Base-by-base conservation (phyloP, 2,888 invertebrate species). In the Eulithis testata region DNA sequence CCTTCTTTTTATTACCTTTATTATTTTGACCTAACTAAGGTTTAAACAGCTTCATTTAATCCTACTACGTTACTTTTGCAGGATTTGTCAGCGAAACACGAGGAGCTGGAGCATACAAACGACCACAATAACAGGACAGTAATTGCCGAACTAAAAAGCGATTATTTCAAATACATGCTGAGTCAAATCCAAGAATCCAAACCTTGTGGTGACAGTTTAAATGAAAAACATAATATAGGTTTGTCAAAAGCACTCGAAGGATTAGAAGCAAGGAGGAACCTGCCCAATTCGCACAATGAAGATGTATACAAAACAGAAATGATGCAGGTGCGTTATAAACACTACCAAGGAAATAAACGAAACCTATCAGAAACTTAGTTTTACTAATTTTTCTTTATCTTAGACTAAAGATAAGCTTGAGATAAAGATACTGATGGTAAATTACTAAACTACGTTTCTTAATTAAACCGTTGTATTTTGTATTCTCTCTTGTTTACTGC, bases 131-230 rank as follows among this genome's bases (percentile, higher is more conserved):
- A 73, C 43, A 68, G 45, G 12, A 37, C 8, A 0, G 27, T 60
- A 7, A 65, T 68, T 3, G 60, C 21, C 11, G 52, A 60, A 4
- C 11, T 70, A 4, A 52, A 55, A 6, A 21, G 27, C 8, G 63
- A 59, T 36, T 69, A 73, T 49, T 61, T 60, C 4, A 49, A 67
- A 57, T 50, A 63, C 31, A 67, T 67, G 21, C 60, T 63, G 37
- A 4, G 9, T 4, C 56, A 56, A 60, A 37, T 60, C 14, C 53
- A 56, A 9, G 49, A 6, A 12, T 47, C 60, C 3, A 63, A 67
- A 50, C 37, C 36, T 7, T 67, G 66, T 51, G 53, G 12, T 31
- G 9, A 7, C 52, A 47, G 60, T 31, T 57, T 67, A n/a, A 6
- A 49, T 6, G 9, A 40, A 0, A 57, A 57, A 40, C 63, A 67